phyloP scores from a whole-genome alignment of 2,797 vertebrate species.

The Anabas testudineus region DNA sequence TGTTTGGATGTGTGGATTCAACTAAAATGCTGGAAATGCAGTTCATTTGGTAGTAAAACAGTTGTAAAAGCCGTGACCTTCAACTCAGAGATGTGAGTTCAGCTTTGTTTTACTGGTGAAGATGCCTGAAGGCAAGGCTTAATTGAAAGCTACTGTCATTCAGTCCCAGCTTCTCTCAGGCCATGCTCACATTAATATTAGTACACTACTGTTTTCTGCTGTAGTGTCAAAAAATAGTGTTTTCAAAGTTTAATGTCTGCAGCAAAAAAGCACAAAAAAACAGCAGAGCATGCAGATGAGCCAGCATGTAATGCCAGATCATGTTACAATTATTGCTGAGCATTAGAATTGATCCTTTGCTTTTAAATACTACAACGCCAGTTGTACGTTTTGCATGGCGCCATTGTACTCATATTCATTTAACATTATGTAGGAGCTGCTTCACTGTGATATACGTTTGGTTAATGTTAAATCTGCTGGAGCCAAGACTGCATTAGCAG shows the following conservation, averaged over 20 bases:
- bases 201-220: too few relatives aligned
- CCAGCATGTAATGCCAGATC: neutral
- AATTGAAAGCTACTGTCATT: constrained; percentile 3
- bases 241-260: too few relatives aligned
- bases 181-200: neutral
- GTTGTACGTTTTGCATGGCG: too few relatives aligned
- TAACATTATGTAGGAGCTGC: neutral
- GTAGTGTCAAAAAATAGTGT: too few relatives aligned
- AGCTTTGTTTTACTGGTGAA: neutral
- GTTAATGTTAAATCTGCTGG: neutral
- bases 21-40: neutral
- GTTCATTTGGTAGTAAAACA: neutral
- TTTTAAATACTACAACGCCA: neutral
- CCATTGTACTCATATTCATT: neutral
- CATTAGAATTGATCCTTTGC: too few relatives aligned
- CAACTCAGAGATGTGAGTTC: neutral
- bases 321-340: neutral
- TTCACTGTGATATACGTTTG: constrained; percentile 24
- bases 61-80: constrained; percentile 1
- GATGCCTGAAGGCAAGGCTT: neutral
- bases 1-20: too few relatives aligned
- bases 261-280: neutral
- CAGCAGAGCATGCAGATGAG: neutral
- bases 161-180: neutral
- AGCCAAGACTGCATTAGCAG: constrained; percentile 19